A percentile compares a stretch with the other conserved stretches of the same genome.
phyloP scores from a whole-genome alignment of 2,113 vertebrate species.

The Festucalex cinctus region DNA sequence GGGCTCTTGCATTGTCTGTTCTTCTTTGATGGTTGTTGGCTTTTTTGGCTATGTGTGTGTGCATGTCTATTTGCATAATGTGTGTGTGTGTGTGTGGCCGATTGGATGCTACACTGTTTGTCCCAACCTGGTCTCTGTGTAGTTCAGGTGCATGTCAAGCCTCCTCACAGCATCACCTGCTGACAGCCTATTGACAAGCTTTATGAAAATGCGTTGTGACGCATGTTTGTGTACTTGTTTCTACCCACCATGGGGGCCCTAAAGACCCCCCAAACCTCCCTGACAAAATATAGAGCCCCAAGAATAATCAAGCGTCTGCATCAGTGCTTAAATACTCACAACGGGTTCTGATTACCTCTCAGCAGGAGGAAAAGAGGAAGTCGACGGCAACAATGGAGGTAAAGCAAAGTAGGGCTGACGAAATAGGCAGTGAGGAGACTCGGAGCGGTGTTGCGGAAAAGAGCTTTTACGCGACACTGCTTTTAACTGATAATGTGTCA shows the following conservation, averaged over 20 bases:
- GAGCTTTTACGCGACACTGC: neutral
- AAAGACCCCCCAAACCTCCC: constrained; percentile 13
- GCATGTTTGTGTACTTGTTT: neutral
- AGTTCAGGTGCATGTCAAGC: constrained; percentile 3
- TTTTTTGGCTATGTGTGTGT: neutral
- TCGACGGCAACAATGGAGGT: constrained; percentile 44
- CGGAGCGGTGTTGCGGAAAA: constrained; percentile 13
- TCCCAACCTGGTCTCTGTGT: neutral
- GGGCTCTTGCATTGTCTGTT: constrained; percentile 44
- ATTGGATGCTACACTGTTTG: neutral
- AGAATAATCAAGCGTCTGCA: constrained; percentile 30
- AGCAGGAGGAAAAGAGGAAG: constrained; percentile 36
- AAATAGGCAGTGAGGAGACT: constrained; percentile 24
- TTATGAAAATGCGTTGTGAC: neutral
- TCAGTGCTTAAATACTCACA: constrained; percentile 64
- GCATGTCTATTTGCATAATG: neutral
- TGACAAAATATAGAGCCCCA: constrained; percentile 49
- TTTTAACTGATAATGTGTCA: neutral
- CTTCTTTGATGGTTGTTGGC: constrained; percentile 36
- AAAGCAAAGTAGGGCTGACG: constrained; percentile 44
- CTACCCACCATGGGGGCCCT: constrained; percentile 28
- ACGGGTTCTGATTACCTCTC: constrained; percentile 66
- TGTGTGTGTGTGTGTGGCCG: neutral
- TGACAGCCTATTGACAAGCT: constrained; percentile 3
- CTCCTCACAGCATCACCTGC: neutral